These are phyloP conservation scores for Copidosoma aretas DNA, from an alignment of 2,888 invertebrate genomes.

Conservation along the genomic window DNA sequence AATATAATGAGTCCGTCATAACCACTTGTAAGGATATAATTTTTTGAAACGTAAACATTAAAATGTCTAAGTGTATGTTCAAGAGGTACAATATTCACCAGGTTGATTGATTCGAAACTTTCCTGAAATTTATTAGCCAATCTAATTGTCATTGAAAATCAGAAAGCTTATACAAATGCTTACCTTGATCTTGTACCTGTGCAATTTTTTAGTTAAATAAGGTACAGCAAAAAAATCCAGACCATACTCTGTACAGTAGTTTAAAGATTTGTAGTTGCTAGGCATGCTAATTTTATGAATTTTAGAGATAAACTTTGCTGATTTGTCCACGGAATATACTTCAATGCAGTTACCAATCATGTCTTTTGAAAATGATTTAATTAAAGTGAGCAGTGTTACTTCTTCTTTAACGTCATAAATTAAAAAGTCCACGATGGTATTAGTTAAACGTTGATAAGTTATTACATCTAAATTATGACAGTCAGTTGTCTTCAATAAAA, in stretches of 20 bases:
- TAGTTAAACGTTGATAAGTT: constrained; percentile 18
- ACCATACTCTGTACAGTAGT: constrained; percentile 39
- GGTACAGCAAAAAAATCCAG: constrained; percentile 48
- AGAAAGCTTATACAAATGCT: constrained; percentile 1
- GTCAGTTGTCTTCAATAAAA: constrained; percentile 38
- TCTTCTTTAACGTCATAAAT: constrained; percentile 42
- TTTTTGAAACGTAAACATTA: constrained; percentile 47
- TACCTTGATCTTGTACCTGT: constrained; percentile 48
- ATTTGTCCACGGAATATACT: constrained; percentile 34
- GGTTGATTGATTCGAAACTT: constrained; percentile 40
- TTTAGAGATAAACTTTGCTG: constrained; percentile 9
- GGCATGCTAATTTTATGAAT: constrained; percentile 41
- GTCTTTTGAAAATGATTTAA: constrained; percentile 18
- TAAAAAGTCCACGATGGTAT: constrained; percentile 48
- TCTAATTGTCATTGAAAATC: not conserved
- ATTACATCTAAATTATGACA: constrained; percentile 23
- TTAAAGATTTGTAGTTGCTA: constrained; percentile 42
- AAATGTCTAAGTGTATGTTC: constrained; percentile 62
- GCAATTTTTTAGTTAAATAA: constrained; percentile 50
- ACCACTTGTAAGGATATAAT: constrained; percentile 58
- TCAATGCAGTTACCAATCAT: constrained; percentile 25
- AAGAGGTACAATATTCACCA: constrained; percentile 44
- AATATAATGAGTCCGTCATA: constrained; percentile 63
- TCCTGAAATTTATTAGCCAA: constrained; percentile 38
- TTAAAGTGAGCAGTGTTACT: constrained; percentile 44